Base-by-base conservation (phyloP, 2,888 invertebrate genomes). In the Balanococcus diminutus region DNA sequence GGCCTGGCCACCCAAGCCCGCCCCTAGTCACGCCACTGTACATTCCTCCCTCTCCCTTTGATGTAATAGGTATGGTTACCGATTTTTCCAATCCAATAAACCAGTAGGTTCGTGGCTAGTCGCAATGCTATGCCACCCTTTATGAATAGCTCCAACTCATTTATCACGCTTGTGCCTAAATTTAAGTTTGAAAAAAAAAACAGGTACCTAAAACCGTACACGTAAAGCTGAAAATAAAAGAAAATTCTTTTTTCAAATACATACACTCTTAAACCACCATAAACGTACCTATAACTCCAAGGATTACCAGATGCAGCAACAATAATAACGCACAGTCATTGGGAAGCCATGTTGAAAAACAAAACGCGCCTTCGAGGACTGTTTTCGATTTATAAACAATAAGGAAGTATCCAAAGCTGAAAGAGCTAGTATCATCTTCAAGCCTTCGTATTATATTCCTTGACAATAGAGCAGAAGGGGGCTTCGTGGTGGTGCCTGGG, bases 381-480 rank as follows among this genome's bases (percentile, higher is more conserved):
- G 79, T 85, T 46, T 46, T 85, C 85, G 46, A 85, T 85, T 79
- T 85, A 85, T 46, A 85, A 85, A 85, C 85, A 85, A 85, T 85
- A 79, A 85, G 85, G 85, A 85, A 85, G 79, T 85, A 85, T 85
- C 85, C 85, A 84, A 39, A 72, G 42, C 75, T 51, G 28, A 72
- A 85, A 85, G 75, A 85, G 31, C 25, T 85, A 36, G 85, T 79
- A 85, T 72, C 85, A 85, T 85, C 85, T 84, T 79, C 75, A 79
- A 84, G 75, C 84, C 84, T 84, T 75, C 75, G 85, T 85, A 85
- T 85, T 85, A 72, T 85, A 42, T 51, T 85, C 46, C n/a, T 25
- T 51, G 79, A 85, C 85, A 85, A 85, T 85, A 85, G 85, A 85
- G 85, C 85, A 75, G 85, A 79, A 85, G 85, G 85, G 85, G 79